Evolutionary conservation across 1,140 invertebrate species (phyloP).

Genomic region (Aphis gossypii): DNA sequence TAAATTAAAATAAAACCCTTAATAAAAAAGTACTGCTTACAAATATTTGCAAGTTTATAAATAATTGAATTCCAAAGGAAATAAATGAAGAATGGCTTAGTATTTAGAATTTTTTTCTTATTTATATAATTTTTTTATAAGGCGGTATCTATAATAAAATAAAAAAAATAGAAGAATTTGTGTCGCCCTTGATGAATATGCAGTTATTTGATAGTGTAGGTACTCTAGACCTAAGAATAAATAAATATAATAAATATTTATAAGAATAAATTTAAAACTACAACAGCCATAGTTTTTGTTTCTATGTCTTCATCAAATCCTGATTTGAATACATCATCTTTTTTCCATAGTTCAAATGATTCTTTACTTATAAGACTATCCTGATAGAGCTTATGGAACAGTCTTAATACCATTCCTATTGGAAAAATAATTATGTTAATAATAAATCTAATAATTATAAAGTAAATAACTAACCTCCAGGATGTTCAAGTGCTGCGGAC

Average conservation of each 20-base stretch:
- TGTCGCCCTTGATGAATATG: not conserved
- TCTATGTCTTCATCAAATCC: slow-evolving; percentile 51
- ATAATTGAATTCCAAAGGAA: slow-evolving; percentile 47
- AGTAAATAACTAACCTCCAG: slow-evolving; percentile 6
- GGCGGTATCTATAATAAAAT: slow-evolving; percentile 57
- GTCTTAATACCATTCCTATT: slow-evolving; percentile 48
- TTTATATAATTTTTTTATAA: slow-evolving; percentile 56
- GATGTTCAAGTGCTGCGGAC: slow-evolving; percentile 44
- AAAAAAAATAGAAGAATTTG: slow-evolving; percentile 32
- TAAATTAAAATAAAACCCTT: slow-evolving; percentile 52
- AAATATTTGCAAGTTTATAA: slow-evolving; percentile 54
- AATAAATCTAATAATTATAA: not conserved
- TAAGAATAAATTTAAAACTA: slow-evolving; percentile 45
- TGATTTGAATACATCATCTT: slow-evolving; percentile 38
- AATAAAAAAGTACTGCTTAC: slow-evolving; percentile 52
- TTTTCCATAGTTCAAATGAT: slow-evolving; percentile 39
- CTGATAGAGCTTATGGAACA: slow-evolving; percentile 43
- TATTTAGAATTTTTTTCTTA: slow-evolving; percentile 52
- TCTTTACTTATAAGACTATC: slow-evolving; percentile 52
- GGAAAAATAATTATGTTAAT: not conserved
- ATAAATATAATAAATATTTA: no score
- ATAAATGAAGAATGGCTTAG: slow-evolving; percentile 55
- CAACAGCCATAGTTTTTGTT: slow-evolving; percentile 49
- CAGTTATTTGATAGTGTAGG: not conserved
- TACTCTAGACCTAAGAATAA: no score